These are phyloP conservation scores for Hermetia illucens DNA, from an alignment of 1,140 invertebrate species.

Conservation along the genomic window DNA sequence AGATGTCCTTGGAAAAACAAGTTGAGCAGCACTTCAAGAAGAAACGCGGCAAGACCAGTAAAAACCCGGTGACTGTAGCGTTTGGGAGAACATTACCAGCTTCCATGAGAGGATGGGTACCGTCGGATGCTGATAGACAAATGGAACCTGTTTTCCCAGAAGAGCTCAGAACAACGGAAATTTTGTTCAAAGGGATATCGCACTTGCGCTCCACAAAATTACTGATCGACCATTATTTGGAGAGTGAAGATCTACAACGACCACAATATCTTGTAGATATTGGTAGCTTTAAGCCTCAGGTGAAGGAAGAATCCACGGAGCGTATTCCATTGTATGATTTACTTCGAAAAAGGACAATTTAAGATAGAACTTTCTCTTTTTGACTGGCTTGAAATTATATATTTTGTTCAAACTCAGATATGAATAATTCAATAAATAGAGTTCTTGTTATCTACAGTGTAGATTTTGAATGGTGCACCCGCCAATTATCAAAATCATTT, in stretches of 20 bases:
- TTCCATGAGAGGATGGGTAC: constrained; percentile 20
- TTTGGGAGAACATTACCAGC: constrained; percentile 24
- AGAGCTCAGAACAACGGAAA: constrained; percentile 19
- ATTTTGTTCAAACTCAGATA: too few species aligned
- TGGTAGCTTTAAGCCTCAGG: constrained; percentile 16
- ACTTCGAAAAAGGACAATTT: too few species aligned
- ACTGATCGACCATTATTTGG: constrained; percentile 18
- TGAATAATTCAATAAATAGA: too few species aligned
- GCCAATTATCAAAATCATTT: too few species aligned
- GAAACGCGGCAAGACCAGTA: constrained; percentile 10
- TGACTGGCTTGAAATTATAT: too few species aligned
- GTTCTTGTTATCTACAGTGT: too few species aligned
- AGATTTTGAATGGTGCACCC: too few species aligned
- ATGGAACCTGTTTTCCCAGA: constrained; percentile 22
- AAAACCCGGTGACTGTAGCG: constrained; percentile 16
- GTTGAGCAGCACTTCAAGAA: constrained; percentile 23
- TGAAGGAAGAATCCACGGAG: constrained; percentile 8
- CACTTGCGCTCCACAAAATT: constrained; percentile 23
- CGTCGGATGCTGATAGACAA: constrained; percentile 11
- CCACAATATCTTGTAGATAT: constrained; percentile 18
- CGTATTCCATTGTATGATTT: constrained; percentile 25
- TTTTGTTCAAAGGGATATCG: constrained; percentile 24
- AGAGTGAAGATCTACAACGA: constrained; percentile 14
- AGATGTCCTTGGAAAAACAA: constrained; percentile 27
- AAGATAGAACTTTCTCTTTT: too few species aligned